Base-by-base conservation (phyloP, 2,113 vertebrate genomes). In the Fulica atra region DNA sequence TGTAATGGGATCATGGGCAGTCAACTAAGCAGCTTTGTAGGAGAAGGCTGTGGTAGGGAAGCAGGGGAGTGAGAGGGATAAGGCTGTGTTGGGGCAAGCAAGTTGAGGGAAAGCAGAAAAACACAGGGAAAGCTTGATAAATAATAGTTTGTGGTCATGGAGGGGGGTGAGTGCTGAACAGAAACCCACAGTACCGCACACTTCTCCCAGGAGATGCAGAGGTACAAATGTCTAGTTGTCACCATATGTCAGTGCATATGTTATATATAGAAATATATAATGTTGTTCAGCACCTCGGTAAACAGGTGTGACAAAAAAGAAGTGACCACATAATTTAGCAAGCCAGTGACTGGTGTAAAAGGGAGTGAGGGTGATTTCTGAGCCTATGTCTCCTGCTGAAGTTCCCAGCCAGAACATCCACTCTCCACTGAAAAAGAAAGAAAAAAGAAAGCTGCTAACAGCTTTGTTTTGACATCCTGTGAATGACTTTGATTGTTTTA, bases 201-300 rank as follows among this genome's bases (percentile, higher is more conserved):
- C 16, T 20, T 59, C 42, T 79, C 51, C 24, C 1, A 2, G 40
- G 69, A 66, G 11, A 53, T 19, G 16, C 31, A 53, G 50, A 53
- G 14, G 3, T 14, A 61, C 29, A 56, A 71, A 76, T 1, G 0
- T 8, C 23, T 66, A 28, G 63, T 16, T 66, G 69, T 36, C 68
- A 78, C 28, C 19, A 68, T 4, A 2, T 20, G 5, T 59, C 13
- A 33, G 0, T 31, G 0, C 69, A 15, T 31, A 5, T 38, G 6
- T 28, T 14, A 28, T 23, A 21, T 15, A 24, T 4, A 59, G 9
- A 51, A 18, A 20, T 10, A 29, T 12, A 17, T 35, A 33, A 59
- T 42, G 13, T 60, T 74, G 18, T 24, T 77, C 61, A 31, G 9
- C 48, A 65, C n/a, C 29, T 61, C 65, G 18, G 16, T 73, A 48